Evolutionary conservation across 1,140 invertebrate genomes (phyloP).

Genomic region (Drosophila quadrilineata): DNA sequence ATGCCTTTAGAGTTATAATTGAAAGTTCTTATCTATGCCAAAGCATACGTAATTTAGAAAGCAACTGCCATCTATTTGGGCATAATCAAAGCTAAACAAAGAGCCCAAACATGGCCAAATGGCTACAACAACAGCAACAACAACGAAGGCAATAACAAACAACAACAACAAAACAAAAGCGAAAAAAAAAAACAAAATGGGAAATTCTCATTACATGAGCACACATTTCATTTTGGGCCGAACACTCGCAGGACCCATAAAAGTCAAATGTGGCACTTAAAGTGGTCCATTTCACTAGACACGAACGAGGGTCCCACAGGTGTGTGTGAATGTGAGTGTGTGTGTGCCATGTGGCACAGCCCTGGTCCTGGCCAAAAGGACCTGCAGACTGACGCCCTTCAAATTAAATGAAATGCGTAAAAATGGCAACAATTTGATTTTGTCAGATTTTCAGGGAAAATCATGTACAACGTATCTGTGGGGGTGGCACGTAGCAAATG

Average conservation of each 20-base stretch:
- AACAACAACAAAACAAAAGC: no score
- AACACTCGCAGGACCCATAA: constrained; percentile 46
- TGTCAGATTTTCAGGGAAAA: constrained; percentile 69
- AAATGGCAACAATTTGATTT: constrained; percentile 80
- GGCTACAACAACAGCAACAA: no score
- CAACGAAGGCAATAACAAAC: no score
- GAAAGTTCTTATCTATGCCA: not conserved
- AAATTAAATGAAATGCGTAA: constrained; percentile 80
- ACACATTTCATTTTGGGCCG: constrained; percentile 61
- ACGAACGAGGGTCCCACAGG: constrained; percentile 58
- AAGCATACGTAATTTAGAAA: not conserved
- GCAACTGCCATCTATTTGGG: constrained; percentile 10
- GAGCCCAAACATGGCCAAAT: no score
- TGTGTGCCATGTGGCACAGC: not conserved
- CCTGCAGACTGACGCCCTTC: constrained; percentile 41
- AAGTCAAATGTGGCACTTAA: constrained; percentile 78
- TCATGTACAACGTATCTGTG: constrained; percentile 34
- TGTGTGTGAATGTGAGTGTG: no score
- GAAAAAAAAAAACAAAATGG: constrained; percentile 5
- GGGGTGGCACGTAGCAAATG: constrained; percentile 4
- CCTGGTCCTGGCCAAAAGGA: not conserved
- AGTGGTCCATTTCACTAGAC: constrained; percentile 61
- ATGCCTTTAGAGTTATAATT: constrained; percentile 1
- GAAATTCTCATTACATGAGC: constrained; percentile 65
- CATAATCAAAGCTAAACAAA: constrained; percentile 75